These are phyloP conservation scores for Archaeoteleia sp. DNA, from an alignment of 2,888 invertebrate species.

Conservation along the genomic window DNA sequence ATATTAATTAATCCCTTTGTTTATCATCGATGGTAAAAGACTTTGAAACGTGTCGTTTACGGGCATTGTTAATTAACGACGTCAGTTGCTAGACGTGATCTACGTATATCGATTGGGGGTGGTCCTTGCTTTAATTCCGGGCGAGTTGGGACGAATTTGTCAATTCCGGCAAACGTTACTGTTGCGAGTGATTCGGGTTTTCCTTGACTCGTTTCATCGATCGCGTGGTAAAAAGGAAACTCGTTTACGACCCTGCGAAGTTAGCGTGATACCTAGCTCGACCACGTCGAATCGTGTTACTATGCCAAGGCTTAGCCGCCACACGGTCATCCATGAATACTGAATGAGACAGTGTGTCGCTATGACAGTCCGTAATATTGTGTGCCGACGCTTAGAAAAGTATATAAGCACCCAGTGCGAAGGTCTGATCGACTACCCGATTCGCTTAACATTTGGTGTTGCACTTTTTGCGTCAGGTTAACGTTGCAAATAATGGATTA, in stretches of 20 bases:
- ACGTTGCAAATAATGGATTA: no score
- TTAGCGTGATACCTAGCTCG: constrained; percentile 50
- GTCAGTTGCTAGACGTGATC: no score
- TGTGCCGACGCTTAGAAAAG: constrained; percentile 30
- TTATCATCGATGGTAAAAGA: no score
- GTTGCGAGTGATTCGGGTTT: constrained; percentile 32
- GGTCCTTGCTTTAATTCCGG: not conserved
- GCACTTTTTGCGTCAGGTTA: no score
- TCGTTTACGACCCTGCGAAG: constrained; percentile 45
- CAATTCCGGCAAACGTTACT: constrained; percentile 12
- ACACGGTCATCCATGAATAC: constrained; percentile 53
- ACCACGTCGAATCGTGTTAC: constrained; percentile 52
- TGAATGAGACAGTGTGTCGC: constrained; percentile 51
- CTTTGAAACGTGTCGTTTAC: no score
- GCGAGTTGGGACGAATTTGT: constrained; percentile 4
- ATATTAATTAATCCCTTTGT: no score
- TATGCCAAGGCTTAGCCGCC: constrained; percentile 51
- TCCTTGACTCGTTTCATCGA: constrained; percentile 50
- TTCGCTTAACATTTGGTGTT: not conserved
- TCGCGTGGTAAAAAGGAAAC: constrained; percentile 45
- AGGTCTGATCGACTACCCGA: constrained; percentile 36
- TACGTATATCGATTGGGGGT: no score
- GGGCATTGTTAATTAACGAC: no score
- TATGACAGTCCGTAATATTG: constrained; percentile 46
- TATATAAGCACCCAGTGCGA: constrained; percentile 26